Conservation (phyloP, 2,888 invertebrate species). For the Melinaea menophilus region DNA sequence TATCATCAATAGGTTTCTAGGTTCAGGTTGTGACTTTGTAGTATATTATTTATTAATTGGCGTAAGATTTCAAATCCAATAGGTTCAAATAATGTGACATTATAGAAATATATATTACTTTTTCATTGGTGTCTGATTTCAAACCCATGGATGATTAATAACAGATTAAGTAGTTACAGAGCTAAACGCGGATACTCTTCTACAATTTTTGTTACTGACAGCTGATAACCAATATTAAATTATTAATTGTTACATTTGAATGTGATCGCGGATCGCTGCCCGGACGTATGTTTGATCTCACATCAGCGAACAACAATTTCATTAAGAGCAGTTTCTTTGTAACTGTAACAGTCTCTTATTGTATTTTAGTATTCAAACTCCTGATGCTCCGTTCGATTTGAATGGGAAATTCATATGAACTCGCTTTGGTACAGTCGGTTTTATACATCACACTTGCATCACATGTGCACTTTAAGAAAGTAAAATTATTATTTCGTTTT, state of each 20-base stretch:
- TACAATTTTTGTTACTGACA: background rate
- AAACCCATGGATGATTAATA: background rate
- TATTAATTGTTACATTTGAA: conserved; percentile 2
- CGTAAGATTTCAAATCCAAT: too few relatives aligned
- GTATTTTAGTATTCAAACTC: conserved; percentile 5
- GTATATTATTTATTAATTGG: too few relatives aligned
- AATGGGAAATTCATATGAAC: background rate
- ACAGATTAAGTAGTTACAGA: background rate
- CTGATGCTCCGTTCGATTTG: background rate
- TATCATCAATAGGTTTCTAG: too few relatives aligned
- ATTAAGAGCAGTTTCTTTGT: conserved; percentile 2
- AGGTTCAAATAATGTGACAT: too few relatives aligned
- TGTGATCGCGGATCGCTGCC: background rate
- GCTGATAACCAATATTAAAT: background rate
- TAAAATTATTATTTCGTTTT: too few relatives aligned
- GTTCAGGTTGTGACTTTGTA: too few relatives aligned
- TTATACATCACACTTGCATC: background rate
- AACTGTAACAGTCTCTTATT: conserved; percentile 3
- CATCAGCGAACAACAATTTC: background rate
- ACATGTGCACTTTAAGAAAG: too few relatives aligned
- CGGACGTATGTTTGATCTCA: conserved; percentile 2
- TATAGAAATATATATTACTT: too few relatives aligned
- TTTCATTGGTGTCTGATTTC: too few relatives aligned
- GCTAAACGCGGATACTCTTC: background rate
- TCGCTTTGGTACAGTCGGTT: background rate